These are phyloP conservation scores for Ibycter americanus DNA, from an alignment of 2,797 vertebrate species.

Conservation along the genomic window DNA sequence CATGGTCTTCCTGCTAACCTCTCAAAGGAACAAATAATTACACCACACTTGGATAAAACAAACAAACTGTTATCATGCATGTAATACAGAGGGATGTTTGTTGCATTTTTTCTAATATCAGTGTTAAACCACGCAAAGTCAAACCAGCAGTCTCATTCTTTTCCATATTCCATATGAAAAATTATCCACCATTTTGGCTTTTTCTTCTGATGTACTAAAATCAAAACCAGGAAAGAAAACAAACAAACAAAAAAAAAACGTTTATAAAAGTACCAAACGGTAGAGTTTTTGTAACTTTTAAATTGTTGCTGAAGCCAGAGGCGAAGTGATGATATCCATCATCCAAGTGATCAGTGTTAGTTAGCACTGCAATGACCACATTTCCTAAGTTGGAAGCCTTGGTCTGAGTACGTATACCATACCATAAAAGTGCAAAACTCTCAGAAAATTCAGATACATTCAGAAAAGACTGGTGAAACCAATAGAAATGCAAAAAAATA, in stretches of 20 bases:
- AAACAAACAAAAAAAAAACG: neutral
- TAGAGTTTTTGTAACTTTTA: neutral
- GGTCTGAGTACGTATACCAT: neutral
- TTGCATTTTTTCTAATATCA: neutral
- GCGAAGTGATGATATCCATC: rapidly evolving
- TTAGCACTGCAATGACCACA: neutral
- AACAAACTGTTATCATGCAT: neutral
- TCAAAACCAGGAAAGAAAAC: neutral
- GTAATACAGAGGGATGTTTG: neutral
- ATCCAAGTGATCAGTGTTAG: neutral
- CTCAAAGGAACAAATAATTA: neutral
- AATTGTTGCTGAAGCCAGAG: neutral
- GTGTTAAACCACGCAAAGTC: neutral
- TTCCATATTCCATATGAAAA: neutral
- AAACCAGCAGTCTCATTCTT: neutral
- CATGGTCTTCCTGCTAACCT: neutral
- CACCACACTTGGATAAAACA: neutral
- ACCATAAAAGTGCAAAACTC: neutral
- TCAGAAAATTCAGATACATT: neutral
- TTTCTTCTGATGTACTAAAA: neutral
- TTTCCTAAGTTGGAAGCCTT: neutral
- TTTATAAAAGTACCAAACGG: neutral
- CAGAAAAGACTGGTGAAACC: neutral
- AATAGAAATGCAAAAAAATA: conserved; percentile 44
- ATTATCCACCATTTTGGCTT: neutral